phyloP scores from a whole-genome alignment of 2,113 vertebrate species.

The Beaufortia kweichowensis region DNA sequence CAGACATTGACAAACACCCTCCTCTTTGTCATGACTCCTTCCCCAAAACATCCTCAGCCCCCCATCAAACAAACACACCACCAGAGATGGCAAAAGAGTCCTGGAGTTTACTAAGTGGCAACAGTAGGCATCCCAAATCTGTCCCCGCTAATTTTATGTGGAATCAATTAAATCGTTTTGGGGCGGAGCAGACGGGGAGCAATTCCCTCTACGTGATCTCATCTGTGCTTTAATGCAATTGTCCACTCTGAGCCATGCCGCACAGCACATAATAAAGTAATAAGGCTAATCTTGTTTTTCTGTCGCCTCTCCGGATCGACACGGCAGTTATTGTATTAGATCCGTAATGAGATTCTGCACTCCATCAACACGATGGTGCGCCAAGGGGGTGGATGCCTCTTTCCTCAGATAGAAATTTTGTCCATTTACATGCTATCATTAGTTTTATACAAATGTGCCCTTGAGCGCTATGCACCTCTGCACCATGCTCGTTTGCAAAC shows the following conservation, averaged over 20 bases:
- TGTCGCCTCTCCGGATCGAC: slow-evolving; percentile 85
- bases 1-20: slow-evolving; percentile 77
- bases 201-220: slow-evolving; percentile 88
- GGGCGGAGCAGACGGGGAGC: slow-evolving; percentile 60
- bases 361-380: slow-evolving; percentile 76
- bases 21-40: slow-evolving; percentile 39
- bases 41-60: slow-evolving; percentile 33
- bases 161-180: slow-evolving; percentile 84
- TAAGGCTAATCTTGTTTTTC: slow-evolving; percentile 96
- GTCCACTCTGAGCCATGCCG: slow-evolving; percentile 92
- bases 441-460: slow-evolving; percentile 93
- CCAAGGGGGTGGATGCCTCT: slow-evolving; percentile 65
- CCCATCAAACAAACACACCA: slow-evolving; percentile 8
- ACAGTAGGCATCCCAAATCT: slow-evolving; percentile 63
- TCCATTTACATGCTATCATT: slow-evolving; percentile 95
- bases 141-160: slow-evolving; percentile 80
- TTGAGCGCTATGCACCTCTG: slow-evolving; percentile 77
- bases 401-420: slow-evolving; percentile 79
- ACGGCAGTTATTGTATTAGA: slow-evolving; percentile 98
- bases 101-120: slow-evolving; percentile 49
- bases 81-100: slow-evolving; percentile 26
- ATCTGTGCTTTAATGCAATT: slow-evolving; percentile 94
- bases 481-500: slow-evolving; percentile 70
- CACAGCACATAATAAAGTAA: slow-evolving; percentile 96
- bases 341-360: slow-evolving; percentile 96